Conservation (phyloP, 2,113 vertebrate species). For the Nettapus auritus region DNA sequence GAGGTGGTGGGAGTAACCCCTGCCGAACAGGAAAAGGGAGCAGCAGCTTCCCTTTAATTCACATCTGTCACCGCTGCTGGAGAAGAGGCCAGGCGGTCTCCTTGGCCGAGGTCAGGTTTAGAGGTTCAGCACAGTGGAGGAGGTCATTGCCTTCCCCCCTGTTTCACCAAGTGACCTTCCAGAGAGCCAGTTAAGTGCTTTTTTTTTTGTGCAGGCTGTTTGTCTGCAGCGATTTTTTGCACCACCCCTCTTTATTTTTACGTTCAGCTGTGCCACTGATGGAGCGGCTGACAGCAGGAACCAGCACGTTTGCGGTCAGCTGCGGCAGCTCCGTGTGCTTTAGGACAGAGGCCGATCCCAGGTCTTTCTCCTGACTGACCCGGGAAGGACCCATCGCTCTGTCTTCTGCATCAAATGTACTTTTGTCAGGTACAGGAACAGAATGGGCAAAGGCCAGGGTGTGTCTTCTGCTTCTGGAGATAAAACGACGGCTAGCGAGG, state of each 20-base stretch:
- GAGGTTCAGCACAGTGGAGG: neutral
- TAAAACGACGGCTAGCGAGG: neutral
- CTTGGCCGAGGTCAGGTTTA: neutral
- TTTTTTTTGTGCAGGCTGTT: constrained; percentile 4
- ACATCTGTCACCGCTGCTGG: neutral
- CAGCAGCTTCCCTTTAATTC: neutral
- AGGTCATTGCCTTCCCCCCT: neutral
- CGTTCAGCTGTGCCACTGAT: neutral
- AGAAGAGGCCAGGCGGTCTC: neutral
- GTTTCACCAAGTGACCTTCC: neutral
- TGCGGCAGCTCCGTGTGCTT: neutral
- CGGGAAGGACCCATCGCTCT: rapidly evolving
- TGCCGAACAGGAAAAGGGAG: neutral
- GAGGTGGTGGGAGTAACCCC: neutral
- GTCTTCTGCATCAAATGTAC: neutral
- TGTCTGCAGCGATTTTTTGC: neutral
- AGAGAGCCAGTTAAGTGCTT: neutral
- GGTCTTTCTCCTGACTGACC: neutral
- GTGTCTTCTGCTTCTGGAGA: neutral
- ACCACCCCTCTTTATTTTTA: neutral
- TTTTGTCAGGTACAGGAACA: rapidly evolving
- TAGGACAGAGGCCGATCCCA: neutral
- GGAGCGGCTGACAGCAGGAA: neutral
- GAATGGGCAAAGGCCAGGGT: neutral
- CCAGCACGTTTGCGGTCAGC: neutral